These are phyloP conservation scores for Sylvietta virens DNA, from an alignment of 2,113 vertebrate species.

Conservation along the genomic window DNA sequence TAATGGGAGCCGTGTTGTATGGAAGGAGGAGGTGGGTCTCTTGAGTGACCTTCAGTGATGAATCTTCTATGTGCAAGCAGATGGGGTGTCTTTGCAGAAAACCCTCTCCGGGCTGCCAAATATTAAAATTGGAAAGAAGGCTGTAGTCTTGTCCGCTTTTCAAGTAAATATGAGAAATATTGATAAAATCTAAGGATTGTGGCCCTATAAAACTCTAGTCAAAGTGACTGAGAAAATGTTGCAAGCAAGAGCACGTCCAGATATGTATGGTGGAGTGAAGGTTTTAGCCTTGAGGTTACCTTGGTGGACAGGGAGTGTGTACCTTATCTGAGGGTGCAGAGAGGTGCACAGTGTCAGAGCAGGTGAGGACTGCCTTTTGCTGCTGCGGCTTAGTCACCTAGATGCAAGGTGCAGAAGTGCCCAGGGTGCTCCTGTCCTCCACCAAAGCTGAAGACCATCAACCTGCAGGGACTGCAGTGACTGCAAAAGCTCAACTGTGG, in stretches of 20 bases:
- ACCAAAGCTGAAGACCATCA: background rate
- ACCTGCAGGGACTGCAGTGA: fast-evolving
- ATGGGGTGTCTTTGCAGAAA: background rate
- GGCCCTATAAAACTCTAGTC: background rate
- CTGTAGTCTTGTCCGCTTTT: background rate
- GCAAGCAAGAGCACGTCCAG: background rate
- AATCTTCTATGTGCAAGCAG: background rate
- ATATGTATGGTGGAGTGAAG: fast-evolving
- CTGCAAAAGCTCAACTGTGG: fast-evolving
- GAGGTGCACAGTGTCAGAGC: background rate
- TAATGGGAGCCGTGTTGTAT: background rate
- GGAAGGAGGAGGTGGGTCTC: background rate
- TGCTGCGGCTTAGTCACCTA: background rate
- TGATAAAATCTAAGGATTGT: background rate
- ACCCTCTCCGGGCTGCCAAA: background rate
- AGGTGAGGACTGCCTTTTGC: background rate
- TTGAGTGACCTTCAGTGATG: fast-evolving
- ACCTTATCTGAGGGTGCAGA: background rate
- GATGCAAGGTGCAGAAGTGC: background rate
- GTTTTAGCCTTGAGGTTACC: background rate
- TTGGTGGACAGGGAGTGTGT: fast-evolving
- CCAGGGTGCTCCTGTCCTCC: background rate
- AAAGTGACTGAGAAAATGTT: background rate
- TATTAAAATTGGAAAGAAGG: background rate
- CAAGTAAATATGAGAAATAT: background rate